Conservation (phyloP, 2,113 vertebrate species). For the Istiophorus platypterus region DNA sequence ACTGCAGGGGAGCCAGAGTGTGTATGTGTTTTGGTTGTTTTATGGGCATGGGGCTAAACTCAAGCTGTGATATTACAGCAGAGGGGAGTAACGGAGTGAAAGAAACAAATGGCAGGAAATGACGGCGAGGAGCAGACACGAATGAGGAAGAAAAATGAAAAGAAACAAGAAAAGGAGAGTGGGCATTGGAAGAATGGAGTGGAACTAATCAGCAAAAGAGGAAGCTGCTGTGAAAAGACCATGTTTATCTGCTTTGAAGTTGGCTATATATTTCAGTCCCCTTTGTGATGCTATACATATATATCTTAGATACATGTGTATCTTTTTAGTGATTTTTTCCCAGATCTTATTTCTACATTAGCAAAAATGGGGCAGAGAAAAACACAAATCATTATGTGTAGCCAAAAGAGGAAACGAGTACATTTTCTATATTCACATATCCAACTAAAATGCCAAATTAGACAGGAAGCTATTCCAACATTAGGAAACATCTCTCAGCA, state of each 20-base stretch:
- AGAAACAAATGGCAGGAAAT: background rate
- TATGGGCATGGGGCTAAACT: background rate
- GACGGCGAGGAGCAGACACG: background rate
- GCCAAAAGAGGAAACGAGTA: background rate
- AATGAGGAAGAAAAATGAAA: background rate
- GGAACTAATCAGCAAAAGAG: background rate
- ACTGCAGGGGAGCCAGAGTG: background rate
- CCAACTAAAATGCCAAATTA: no score
- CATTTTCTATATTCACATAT: no score
- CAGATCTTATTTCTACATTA: background rate
- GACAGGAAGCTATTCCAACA: background rate
- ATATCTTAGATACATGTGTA: no score
- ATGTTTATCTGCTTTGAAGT: slow-evolving; percentile 26
- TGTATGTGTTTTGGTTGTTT: slow-evolving; percentile 1
- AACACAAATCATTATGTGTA: background rate
- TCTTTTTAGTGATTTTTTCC: no score
- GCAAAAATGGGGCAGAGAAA: background rate
- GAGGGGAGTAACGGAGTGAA: background rate
- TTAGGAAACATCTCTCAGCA: background rate
- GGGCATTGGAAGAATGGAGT: background rate
- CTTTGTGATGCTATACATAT: background rate
- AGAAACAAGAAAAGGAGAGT: background rate
- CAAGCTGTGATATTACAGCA: background rate
- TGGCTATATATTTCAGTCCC: background rate
- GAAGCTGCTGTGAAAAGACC: background rate